A percentile compares a stretch with the other conserved stretches of the same genome.
Evolutionary conservation across 2,888 invertebrate genomes (phyloP).

Genomic region (Lydus trimaculatus): DNA sequence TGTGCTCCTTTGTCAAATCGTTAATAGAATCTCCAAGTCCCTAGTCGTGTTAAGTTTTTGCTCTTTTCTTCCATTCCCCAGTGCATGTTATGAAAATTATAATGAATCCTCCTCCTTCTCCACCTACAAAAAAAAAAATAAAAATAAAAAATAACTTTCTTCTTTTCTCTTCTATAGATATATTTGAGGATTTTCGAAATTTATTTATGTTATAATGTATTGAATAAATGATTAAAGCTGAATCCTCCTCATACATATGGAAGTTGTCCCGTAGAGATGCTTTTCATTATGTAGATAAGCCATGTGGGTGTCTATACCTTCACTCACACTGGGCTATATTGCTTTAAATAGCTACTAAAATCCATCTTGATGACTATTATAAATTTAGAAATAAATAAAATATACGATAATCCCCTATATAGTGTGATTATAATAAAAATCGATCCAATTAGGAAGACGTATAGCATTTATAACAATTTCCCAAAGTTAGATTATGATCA

Average conservation of each 20-base stretch:
- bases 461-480: neutral
- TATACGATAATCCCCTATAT: neutral
- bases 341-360: slow-evolving; percentile 4
- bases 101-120: neutral
- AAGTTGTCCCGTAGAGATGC: neutral
- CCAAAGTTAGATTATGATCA: neutral
- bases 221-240: slow-evolving; percentile 2
- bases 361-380: neutral
- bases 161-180: neutral
- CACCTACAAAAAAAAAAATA: too few species aligned
- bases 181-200: neutral
- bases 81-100: neutral
- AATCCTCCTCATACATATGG: neutral
- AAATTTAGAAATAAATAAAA: neutral
- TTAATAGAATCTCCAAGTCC: neutral
- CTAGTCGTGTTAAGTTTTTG: neutral
- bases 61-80: neutral
- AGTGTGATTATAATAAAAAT: neutral
- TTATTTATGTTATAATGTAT: neutral
- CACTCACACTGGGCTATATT: neutral
- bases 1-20: slow-evolving; percentile 2
- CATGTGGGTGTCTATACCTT: slow-evolving; percentile 6
- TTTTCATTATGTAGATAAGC: slow-evolving; percentile 2
- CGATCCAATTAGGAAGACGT: neutral
- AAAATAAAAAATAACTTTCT: neutral